Evolutionary conservation across 2,888 invertebrate genomes (phyloP), one percentile per base, ranked within the genome.

Genomic region (Mesoligia furuncula): DNA sequence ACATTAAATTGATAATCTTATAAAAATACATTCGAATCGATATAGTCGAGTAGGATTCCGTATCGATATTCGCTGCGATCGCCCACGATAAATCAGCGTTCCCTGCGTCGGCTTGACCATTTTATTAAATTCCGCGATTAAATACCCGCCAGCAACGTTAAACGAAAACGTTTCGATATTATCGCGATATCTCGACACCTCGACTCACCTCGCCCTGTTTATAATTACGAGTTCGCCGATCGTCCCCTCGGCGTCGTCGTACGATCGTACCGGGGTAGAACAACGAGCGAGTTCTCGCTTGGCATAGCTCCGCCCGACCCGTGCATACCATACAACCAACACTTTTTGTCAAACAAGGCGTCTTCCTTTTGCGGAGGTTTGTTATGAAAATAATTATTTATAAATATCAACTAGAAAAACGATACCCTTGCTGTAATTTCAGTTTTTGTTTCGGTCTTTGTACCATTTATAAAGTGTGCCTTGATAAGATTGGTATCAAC

Each of bases 111-210:
- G 85, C 86, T 91, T 91, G 92, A 92, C 91, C 92, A 90, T 94
- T 94, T 94, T 95, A 95, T 95, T 95, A 94, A 95, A 95, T 95
- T 95, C 93, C 90, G 67, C 92, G 93, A 93, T 94, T 93, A 94
- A 95, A 94, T 92, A 92, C 90, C 92, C 91, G 91, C 89, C 91
- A 93, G 92, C 92, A 90, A 92, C 90, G 91, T 92, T 92, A 92
- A 93, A 92, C 90, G 91, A 92, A 92, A 93, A 92, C 92, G 92
- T 88, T 92, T 90, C 91, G 95, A 95, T 95, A 92, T 90, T 94
- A 95, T 95, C 95, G 92, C 91, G 93, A 93, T 93, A 92, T 93
- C 94, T 93, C 94, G 93, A 93, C 95, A 95, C 94, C 93, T 94
- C 92, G 88, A 45, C 83, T 90, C 91, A 91, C 91, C 89, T 94